A percentile compares a stretch with the other conserved stretches of the same genome.
Evolutionary conservation across 2,797 vertebrate species (phyloP).

Genomic region (Sebastes cheni): DNA sequence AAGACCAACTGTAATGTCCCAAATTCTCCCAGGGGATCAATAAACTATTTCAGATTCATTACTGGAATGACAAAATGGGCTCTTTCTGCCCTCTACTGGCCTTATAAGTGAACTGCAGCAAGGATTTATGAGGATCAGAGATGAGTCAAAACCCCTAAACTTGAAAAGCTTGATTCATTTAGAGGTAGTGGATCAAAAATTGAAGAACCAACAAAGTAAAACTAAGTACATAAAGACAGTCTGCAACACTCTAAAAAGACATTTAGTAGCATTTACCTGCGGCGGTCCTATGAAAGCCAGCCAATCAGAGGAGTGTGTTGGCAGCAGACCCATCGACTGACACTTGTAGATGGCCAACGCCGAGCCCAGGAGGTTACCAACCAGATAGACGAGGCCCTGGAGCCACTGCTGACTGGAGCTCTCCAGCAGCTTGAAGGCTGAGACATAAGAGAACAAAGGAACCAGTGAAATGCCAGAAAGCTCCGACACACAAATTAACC

Average conservation of each 20-base stretch:
- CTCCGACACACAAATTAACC: too few relatives aligned
- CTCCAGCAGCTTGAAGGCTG: conserved; percentile 96
- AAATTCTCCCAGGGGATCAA: too few relatives aligned
- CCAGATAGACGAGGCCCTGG: conserved; percentile 93
- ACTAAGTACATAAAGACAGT: too few relatives aligned
- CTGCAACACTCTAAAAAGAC: not conserved
- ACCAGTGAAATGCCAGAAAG: not conserved
- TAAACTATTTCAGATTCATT: not conserved
- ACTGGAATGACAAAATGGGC: not conserved
- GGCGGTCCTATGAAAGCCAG: conserved; percentile 95
- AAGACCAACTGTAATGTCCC: too few relatives aligned
- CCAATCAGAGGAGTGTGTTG: conserved; percentile 97
- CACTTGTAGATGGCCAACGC: conserved; percentile 97
- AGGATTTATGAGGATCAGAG: not conserved
- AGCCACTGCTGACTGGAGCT: conserved; percentile 96
- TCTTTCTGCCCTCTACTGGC: conserved; percentile 26
- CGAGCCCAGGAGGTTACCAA: conserved; percentile 93
- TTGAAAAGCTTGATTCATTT: not conserved
- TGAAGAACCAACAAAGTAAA: too few relatives aligned
- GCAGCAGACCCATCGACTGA: conserved; percentile 96
- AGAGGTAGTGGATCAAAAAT: not conserved
- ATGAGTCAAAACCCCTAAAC: not conserved
- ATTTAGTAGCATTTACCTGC: conserved; percentile 79
- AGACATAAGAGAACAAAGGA: not conserved
- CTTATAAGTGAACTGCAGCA: not conserved